These are phyloP conservation scores for Gymnocephalus cernua DNA, from an alignment of 2,113 vertebrate species.

Conservation along the genomic window DNA sequence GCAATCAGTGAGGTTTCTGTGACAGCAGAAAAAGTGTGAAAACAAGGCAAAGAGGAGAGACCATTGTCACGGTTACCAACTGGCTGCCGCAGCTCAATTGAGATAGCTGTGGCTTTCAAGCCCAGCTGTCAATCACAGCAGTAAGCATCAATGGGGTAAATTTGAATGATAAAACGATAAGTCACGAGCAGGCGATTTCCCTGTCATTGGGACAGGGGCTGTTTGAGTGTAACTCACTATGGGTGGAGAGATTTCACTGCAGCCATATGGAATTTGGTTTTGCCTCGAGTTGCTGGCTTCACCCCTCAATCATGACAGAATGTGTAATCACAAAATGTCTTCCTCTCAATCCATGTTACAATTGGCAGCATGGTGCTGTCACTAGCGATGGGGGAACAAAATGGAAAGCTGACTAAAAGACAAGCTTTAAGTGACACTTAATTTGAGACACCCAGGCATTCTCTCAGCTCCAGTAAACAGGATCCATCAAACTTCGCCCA, in stretches of 20 bases:
- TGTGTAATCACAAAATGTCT: conserved; percentile 81
- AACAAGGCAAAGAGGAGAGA: conserved; percentile 74
- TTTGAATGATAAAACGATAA: conserved; percentile 83
- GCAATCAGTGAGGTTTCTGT: conserved; percentile 77
- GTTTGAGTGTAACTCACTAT: conserved; percentile 64
- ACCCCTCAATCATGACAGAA: conserved; percentile 80
- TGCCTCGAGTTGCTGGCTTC: conserved; percentile 69
- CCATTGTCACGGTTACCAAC: conserved; percentile 81
- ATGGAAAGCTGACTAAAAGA: conserved; percentile 79
- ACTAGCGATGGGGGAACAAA: conserved; percentile 74
- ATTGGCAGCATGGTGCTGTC: conserved; percentile 77
- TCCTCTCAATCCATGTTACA: conserved; percentile 78
- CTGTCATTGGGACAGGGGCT: conserved; percentile 73
- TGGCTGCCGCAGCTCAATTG: conserved; percentile 77
- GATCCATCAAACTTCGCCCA: conserved; percentile 81
- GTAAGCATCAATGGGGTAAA: conserved; percentile 72
- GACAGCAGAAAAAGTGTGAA: conserved; percentile 77
- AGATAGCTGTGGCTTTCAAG: conserved; percentile 75
- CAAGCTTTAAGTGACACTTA: conserved; percentile 84
- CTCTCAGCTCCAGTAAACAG: conserved; percentile 77
- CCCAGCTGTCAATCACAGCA: conserved; percentile 77
- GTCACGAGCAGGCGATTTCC: conserved; percentile 77
- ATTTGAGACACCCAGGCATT: conserved; percentile 81
- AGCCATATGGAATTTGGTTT: conserved; percentile 78
- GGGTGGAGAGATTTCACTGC: conserved; percentile 63